phyloP scores from a whole-genome alignment of 2,113 vertebrate species.

The Sialia sialis region DNA sequence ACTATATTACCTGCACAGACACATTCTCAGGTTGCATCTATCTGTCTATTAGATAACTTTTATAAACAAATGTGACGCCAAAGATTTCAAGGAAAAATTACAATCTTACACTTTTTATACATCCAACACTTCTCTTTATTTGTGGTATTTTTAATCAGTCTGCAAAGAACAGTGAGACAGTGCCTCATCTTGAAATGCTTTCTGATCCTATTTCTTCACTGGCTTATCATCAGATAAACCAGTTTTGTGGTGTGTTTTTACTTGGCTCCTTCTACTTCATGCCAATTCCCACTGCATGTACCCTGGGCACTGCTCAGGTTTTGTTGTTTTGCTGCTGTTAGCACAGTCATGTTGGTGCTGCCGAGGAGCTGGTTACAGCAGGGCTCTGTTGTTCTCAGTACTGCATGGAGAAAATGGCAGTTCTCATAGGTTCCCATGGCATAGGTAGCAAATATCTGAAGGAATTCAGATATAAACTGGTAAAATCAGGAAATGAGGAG shows the following conservation, averaged over 20 bases:
- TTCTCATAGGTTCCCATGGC: too few relatives aligned
- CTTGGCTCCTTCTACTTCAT: background rate
- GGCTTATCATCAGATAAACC: background rate
- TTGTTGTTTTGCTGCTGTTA: background rate
- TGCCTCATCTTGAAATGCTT: background rate
- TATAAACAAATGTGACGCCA: background rate
- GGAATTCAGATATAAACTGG: background rate
- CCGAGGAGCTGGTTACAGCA: background rate
- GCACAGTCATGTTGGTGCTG: background rate
- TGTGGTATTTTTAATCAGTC: background rate
- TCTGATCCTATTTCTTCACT: background rate
- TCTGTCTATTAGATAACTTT: background rate
- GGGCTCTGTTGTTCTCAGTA: background rate
- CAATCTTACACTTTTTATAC: background rate
- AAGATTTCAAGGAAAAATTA: background rate
- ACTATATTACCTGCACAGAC: fast-evolving
- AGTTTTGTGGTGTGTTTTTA: background rate
- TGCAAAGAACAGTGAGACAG: background rate
- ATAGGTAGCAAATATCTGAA: background rate
- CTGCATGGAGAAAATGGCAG: background rate
- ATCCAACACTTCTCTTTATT: background rate
- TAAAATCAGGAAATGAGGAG: background rate
- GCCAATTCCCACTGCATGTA: background rate
- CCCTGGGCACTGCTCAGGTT: background rate
- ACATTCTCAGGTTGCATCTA: background rate